Evolutionary conservation across 23 tunicate species (phyloP).

Genomic region (Botrylloides violaceus): DNA sequence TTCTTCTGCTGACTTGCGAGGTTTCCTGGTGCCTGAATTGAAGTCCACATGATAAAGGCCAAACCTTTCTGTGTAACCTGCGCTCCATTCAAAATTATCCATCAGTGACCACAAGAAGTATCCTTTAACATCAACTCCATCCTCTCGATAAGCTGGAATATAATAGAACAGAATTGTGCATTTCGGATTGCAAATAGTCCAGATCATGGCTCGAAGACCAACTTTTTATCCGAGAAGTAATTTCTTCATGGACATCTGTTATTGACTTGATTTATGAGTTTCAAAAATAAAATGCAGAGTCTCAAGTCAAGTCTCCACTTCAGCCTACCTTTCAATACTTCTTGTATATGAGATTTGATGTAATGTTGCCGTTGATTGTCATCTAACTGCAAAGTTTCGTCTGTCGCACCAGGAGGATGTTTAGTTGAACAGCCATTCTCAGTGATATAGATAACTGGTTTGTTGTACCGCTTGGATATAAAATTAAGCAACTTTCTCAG

Average conservation of each 20-base stretch:
- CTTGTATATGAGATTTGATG: constrained; percentile 50
- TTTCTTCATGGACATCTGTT: no score
- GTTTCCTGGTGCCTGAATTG: constrained; percentile 39
- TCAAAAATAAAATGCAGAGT: no score
- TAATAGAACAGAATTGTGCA: no score
- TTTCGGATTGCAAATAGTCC: no score
- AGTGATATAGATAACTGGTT: constrained; percentile 63
- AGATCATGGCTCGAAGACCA: no score
- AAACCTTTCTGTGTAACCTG: constrained; percentile 80
- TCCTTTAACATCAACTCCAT: constrained; percentile 70
- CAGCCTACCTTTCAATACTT: constrained; percentile 81
- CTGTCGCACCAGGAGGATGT: constrained; percentile 35
- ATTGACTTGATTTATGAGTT: no score
- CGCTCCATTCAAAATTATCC: constrained; percentile 93
- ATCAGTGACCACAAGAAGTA: constrained; percentile 76
- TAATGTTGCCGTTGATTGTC: constrained; percentile 65
- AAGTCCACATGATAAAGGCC: constrained; percentile 85
- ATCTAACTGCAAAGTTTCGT: constrained; percentile 20
- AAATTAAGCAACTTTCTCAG: constrained; percentile 52
- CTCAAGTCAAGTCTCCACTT: no score
- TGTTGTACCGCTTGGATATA: constrained; percentile 48
- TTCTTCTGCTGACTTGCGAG: constrained; percentile 54
- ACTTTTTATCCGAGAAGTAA: no score
- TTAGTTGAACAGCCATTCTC: constrained; percentile 92
- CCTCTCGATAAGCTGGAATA: constrained; percentile 52